phyloP scores from a whole-genome alignment of 2,113 vertebrate species.

The Catharus bicknelli region DNA sequence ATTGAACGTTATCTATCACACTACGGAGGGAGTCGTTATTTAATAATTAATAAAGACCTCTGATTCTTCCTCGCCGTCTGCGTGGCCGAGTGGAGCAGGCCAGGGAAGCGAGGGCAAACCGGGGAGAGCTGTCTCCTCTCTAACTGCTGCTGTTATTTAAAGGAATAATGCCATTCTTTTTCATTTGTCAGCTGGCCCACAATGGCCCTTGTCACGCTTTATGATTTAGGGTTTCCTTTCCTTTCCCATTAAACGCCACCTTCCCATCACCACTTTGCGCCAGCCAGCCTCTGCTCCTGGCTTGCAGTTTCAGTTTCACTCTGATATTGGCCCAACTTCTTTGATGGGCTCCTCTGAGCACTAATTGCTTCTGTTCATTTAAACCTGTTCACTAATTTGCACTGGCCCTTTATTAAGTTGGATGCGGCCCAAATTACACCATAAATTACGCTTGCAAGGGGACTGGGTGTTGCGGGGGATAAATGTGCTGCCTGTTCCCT shows the following conservation, averaged over 20 bases:
- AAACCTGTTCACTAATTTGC: conserved; percentile 78
- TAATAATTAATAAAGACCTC: conserved; percentile 86
- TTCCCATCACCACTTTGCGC: conserved; percentile 48
- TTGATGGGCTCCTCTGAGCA: conserved; percentile 70
- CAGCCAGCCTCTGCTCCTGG: conserved; percentile 61
- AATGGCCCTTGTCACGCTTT: conserved; percentile 75
- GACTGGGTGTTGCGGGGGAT: conserved; percentile 21
- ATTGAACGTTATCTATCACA: conserved; percentile 74
- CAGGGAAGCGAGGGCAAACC: conserved; percentile 45
- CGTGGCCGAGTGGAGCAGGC: conserved; percentile 39
- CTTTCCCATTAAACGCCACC: conserved; percentile 76
- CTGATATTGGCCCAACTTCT: conserved; percentile 70
- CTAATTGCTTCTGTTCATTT: conserved; percentile 81
- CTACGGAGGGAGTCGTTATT: conserved; percentile 70
- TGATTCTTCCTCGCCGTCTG: conserved; percentile 51
- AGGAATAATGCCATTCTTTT: conserved; percentile 78
- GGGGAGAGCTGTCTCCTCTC: conserved; percentile 66
- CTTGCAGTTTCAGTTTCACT: conserved; percentile 59
- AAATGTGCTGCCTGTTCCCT: conserved; percentile 56
- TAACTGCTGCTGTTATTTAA: conserved; percentile 74
- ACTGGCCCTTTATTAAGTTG: conserved; percentile 78
- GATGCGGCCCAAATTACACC: conserved; percentile 73
- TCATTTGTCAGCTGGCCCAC: conserved; percentile 78
- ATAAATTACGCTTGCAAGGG: conserved; percentile 69
- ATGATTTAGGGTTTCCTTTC: conserved; percentile 77